Evolutionary conservation across 2,797 vertebrate genomes (phyloP), one percentile per base, ranked within the genome.

Genomic region (Bovichtus diacanthus): DNA sequence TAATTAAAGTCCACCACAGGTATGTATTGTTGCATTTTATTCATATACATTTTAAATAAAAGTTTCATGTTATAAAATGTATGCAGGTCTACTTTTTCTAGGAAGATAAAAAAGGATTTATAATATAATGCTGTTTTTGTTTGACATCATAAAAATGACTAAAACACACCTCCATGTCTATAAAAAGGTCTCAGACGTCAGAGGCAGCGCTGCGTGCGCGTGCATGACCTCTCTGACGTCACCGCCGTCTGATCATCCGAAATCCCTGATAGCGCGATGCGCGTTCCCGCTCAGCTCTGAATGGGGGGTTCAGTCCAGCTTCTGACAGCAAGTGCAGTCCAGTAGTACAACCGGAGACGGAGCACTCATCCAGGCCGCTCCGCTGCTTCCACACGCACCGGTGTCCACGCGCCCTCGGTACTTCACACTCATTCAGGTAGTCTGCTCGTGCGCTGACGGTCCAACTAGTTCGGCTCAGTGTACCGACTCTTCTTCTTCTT

Each of bases 251-350:
- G 86, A 84, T 88, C 78, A 73, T 59, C 79, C 84, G 89, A 93
- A 93, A 91, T 90, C 90, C 90, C 91, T 69, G 85, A 86, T 84
- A 90, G 92, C 80, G 80, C 84, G 86, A 23, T 6, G 92, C 91
- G 89, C 90, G 91, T 70, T 83, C 86, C 76, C 89, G 89, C 76
- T 77, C 62, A 2, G 53, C 81, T 83, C 70, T 91, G 90, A 85
- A 91, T 92, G 91, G 88, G 90, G 88, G 84, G 70, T 74, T 89
- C 83, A 70, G 88, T 90, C 73, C 82, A 74, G 85, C 74, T 31
- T 44, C 47, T 84, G 88, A 89, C 91, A 88, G 83, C 83, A 83
- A 78, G 70, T 86, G 81, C 84, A 74, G 76, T 87, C 67, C 81
- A 53, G 78, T 68, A 70, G 68, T 71, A 31, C 31, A 65, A 61